These are phyloP conservation scores for Galaxias olidus DNA, from an alignment of 2,797 vertebrate genomes.

Conservation along the genomic window DNA sequence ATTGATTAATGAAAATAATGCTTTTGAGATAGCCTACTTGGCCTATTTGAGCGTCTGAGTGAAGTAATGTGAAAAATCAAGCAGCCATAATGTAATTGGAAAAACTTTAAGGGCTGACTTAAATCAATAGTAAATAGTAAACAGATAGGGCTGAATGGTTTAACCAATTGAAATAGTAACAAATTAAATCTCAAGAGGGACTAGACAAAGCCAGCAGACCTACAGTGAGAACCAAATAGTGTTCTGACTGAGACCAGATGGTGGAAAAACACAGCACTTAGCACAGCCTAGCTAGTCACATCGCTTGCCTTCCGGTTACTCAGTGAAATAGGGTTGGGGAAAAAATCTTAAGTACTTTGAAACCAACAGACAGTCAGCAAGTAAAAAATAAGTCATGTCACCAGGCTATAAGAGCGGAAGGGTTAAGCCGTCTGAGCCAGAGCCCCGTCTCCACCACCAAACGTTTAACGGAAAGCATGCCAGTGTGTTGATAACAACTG, in stretches of 20 bases:
- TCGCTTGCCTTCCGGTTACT: neutral
- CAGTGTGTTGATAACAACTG: constrained; percentile 42
- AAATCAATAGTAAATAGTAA: too few relatives aligned
- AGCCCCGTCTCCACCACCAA: constrained; percentile 39
- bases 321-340: constrained; percentile 2
- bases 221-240: neutral
- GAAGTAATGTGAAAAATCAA: too few relatives aligned
- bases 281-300: constrained; percentile 1
- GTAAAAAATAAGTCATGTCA: constrained; percentile 4
- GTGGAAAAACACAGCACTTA: constrained; percentile 3
- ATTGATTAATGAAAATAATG: too few relatives aligned
- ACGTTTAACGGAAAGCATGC: constrained; percentile 38
- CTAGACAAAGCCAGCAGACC: too few relatives aligned
- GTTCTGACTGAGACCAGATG: constrained; percentile 13
- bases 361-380: neutral
- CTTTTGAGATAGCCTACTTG: too few relatives aligned
- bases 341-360: neutral
- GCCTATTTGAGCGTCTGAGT: too few relatives aligned
- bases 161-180: too few relatives aligned
- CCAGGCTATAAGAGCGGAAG: neutral
- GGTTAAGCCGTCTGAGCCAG: constrained; percentile 16
- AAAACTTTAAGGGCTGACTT: too few relatives aligned
- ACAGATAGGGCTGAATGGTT: too few relatives aligned
- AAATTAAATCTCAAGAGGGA: too few relatives aligned
- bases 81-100: too few relatives aligned